Base-by-base conservation (phyloP, 2,888 invertebrate species). In the Boloria euphrosyne region DNA sequence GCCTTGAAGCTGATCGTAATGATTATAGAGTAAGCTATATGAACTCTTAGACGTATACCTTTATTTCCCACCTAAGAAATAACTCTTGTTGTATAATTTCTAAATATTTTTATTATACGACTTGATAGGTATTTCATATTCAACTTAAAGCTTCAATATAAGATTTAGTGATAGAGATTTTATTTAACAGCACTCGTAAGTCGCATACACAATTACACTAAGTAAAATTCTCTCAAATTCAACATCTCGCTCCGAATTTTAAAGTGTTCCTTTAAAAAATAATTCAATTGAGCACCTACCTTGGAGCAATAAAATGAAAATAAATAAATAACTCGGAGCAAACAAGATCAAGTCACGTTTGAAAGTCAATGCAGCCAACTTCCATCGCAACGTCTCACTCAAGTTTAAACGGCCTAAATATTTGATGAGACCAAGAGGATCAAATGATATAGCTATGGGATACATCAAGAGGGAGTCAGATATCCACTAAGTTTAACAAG, bases 381-480 rank as follows among this genome's bases (percentile, higher is more conserved):
- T 81, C 75, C 72, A 73, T 63, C 71, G 74, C 78, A 80, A 78
- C 82, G 79, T 84, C 83, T 83, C 83, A 83, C 82, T 85, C 81
- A 81, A 87, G 83, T 89, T 89, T 86, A 87, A 87, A 86, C 83
- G 83, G 76, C 79, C 82, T 90, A 85, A 90, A 91, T 91, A 90
- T 90, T 91, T 89, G 86, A 91, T 90, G 85, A 83, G 81, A 82
- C 80, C 84, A 83, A 85, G 86, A 79, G 85, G 88, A 91, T 90
- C 87, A 87, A 86, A 87, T 84, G 86, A 87, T 87, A 86, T 82
- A 83, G 83, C 83, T 78, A 83, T 78, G 78, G 80, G 79, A 78
- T 82, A 82, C 80, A 80, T 83, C 80, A 80, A 79, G 81, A 77
- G 79, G 79, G 80, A 83, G 76, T 77, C 76, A 74, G 78, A 79